These are phyloP conservation scores for Ectropis grisescens DNA, from an alignment of 1,140 invertebrate genomes.

Conservation along the genomic window DNA sequence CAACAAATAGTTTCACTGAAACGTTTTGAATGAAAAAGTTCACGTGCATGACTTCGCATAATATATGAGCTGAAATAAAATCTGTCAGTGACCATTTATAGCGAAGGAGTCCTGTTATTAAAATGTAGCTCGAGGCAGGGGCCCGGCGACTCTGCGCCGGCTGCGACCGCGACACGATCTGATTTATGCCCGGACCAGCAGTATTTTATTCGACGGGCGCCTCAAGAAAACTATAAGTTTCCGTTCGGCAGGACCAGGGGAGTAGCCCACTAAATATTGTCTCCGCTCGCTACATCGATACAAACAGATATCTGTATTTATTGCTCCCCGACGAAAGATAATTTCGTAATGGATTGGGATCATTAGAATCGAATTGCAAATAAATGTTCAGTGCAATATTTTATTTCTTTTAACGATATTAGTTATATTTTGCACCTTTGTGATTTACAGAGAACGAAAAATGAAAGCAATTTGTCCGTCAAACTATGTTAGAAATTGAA, in stretches of 20 bases:
- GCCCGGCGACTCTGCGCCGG: constrained; percentile 40
- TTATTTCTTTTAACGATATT: not conserved
- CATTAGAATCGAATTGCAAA: constrained; percentile 25
- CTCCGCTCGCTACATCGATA: constrained; percentile 51
- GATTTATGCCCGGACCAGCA: constrained; percentile 59
- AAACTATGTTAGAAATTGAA: constrained; percentile 17
- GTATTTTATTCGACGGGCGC: constrained; percentile 67
- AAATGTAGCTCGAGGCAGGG: constrained; percentile 53
- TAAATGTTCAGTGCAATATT: not conserved
- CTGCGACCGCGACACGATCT: constrained; percentile 51
- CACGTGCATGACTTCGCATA: constrained; percentile 38
- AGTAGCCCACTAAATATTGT: constrained; percentile 65
- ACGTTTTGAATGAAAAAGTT: no score
- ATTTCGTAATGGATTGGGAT: constrained; percentile 62
- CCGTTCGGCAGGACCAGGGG: constrained; percentile 62
- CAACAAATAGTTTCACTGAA: no score
- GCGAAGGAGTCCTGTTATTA: constrained; percentile 58
- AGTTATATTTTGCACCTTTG: not conserved
- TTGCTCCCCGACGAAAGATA: constrained; percentile 52
- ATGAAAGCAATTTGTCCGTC: constrained; percentile 50
- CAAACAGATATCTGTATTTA: constrained; percentile 63
- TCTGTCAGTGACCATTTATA: constrained; percentile 59
- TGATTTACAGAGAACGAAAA: constrained; percentile 9
- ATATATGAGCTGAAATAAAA: constrained; percentile 61
- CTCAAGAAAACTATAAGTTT: constrained; percentile 69